Conservation (phyloP, 2,113 vertebrate genomes). For the Turdus rufiventris region DNA sequence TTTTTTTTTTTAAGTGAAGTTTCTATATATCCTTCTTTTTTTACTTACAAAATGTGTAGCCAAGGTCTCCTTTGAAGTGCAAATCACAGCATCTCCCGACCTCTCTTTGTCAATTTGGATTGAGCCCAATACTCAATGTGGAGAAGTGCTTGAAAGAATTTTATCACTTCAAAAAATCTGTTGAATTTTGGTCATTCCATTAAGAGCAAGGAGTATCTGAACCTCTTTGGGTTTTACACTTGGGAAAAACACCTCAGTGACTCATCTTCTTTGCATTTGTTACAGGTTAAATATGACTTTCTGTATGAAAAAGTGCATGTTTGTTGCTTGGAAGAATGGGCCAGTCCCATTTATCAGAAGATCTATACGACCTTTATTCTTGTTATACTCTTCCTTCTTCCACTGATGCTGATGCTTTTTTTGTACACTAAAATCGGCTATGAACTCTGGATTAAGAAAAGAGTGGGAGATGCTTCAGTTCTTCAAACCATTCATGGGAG, state of each 20-base stretch:
- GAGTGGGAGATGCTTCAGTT: slow-evolving; percentile 72
- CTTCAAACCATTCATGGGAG: slow-evolving; percentile 70
- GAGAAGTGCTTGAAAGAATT: background rate
- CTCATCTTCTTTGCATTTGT: background rate
- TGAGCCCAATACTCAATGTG: background rate
- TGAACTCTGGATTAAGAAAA: slow-evolving; percentile 77
- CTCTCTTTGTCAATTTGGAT: background rate
- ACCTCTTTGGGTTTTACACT: background rate
- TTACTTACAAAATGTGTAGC: background rate
- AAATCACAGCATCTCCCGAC: background rate
- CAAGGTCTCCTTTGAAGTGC: background rate
- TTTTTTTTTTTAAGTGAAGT: background rate
- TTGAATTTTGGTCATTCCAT: background rate
- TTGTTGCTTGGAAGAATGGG: slow-evolving; percentile 76
- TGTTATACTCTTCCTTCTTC: slow-evolving; percentile 73
- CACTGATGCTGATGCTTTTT: slow-evolving; percentile 69
- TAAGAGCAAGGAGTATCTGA: background rate
- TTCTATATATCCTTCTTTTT: background rate
- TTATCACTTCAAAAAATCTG: background rate
- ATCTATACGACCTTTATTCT: slow-evolving; percentile 72
- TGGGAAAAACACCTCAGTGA: background rate
- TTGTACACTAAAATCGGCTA: slow-evolving; percentile 73
- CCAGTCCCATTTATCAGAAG: slow-evolving; percentile 65
- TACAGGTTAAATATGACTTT: slow-evolving; percentile 77
- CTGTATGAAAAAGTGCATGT: slow-evolving; percentile 69